A percentile compares a stretch with the other conserved stretches of the same genome.
phyloP scores from a whole-genome alignment of 1,140 invertebrate species.

The Apis cerana region DNA sequence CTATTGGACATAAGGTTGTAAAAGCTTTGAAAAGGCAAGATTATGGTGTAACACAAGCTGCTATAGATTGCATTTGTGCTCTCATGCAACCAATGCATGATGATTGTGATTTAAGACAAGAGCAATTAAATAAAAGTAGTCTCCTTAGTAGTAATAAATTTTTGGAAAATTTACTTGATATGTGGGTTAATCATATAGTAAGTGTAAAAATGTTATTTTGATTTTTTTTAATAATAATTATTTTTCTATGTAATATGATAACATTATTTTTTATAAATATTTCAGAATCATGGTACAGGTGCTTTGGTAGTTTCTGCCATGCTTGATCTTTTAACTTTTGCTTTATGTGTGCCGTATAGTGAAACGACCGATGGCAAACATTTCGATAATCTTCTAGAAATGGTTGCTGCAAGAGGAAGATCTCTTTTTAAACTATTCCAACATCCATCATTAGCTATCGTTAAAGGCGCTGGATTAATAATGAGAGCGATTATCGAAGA shows the following conservation, averaged over 20 bases:
- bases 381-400: slow-evolving; percentile 96
- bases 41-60: slow-evolving; percentile 95
- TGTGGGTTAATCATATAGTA: slow-evolving; percentile 98
- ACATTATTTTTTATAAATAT: slow-evolving; percentile 27
- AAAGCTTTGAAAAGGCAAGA: slow-evolving; percentile 94
- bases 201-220: slow-evolving; percentile 73
- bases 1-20: slow-evolving; percentile 95
- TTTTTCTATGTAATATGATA: not conserved
- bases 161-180: slow-evolving; percentile 95
- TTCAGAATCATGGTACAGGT: slow-evolving; percentile 89
- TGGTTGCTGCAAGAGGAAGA: slow-evolving; percentile 95
- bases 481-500: slow-evolving; percentile 99
- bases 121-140: slow-evolving; percentile 98
- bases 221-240: not conserved
- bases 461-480: slow-evolving; percentile 98
- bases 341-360: slow-evolving; percentile 98
- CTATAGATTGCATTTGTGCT: slow-evolving; percentile 98
- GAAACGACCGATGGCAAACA: slow-evolving; percentile 99
- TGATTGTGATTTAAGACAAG: slow-evolving; percentile 96
- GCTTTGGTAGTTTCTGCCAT: slow-evolving; percentile 94
- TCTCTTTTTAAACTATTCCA: slow-evolving; percentile 97
- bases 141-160: slow-evolving; percentile 96
- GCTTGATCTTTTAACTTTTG: slow-evolving; percentile 99
- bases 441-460: slow-evolving; percentile 98
- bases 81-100: slow-evolving; percentile 99